Conservation (phyloP, 2,797 vertebrate genomes). For the Malurus leucopterus region DNA sequence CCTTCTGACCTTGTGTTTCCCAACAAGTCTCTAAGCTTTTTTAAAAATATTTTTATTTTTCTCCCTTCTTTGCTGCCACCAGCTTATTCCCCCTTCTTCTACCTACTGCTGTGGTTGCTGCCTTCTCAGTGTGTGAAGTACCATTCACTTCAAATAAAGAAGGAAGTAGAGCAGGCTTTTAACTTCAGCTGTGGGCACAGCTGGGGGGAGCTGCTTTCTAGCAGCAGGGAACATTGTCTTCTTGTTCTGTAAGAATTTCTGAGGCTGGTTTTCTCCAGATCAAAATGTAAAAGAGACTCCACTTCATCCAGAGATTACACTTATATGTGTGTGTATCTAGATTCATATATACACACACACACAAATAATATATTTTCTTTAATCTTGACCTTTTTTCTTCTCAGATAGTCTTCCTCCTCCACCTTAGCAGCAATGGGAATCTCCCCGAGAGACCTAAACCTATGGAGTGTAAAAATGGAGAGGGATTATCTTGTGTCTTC, state of each 20-base stretch:
- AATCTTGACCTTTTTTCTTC: background rate
- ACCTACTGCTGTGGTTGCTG: background rate
- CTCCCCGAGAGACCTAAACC: constrained; percentile 31
- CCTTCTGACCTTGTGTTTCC: background rate
- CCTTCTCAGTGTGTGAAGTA: constrained; percentile 36
- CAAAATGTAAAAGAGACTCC: constrained; percentile 24
- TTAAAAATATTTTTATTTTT: background rate
- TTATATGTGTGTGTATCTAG: background rate
- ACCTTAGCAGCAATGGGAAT: background rate
- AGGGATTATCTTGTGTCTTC: constrained; percentile 29
- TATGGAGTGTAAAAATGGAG: constrained; percentile 19
- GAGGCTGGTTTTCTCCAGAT: constrained; percentile 39
- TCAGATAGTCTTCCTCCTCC: constrained; percentile 1
- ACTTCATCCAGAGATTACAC: background rate
- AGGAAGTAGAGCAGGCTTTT: constrained; percentile 43
- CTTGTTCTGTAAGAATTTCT: constrained; percentile 44
- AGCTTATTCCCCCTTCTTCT: constrained; percentile 19
- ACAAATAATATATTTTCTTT: background rate
- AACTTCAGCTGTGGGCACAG: constrained; percentile 36
- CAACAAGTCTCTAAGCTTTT: background rate
- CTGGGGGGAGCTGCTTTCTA: background rate
- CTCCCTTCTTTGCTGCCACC: background rate
- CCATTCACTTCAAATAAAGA: constrained; percentile 36
- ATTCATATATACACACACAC: background rate
- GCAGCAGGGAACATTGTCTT: constrained; percentile 13